Evolutionary conservation across 2,113 vertebrate genomes (phyloP).

Genomic region (Sinocyclocheilus maitianheensis): DNA sequence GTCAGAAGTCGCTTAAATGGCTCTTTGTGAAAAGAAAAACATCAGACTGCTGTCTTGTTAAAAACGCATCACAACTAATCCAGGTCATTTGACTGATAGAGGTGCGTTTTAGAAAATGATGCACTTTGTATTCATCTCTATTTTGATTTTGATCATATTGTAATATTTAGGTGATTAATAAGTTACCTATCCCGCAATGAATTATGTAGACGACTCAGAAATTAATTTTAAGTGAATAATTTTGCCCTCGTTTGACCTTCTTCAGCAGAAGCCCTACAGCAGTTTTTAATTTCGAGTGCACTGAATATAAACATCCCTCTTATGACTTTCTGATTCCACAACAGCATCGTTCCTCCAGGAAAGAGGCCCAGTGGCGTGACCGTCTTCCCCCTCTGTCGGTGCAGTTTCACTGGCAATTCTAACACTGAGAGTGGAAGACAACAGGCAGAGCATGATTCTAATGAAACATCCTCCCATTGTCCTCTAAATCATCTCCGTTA

Average conservation of each 20-base stretch:
- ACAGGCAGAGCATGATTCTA: conserved; percentile 39
- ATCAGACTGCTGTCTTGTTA: neutral
- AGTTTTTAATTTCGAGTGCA: conserved; percentile 4
- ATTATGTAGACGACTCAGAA: neutral
- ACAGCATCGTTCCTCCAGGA: conserved; percentile 7
- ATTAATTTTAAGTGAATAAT: conserved; percentile 12
- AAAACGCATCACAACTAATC: neutral
- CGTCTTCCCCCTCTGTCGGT: neutral
- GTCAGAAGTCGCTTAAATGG: conserved; percentile 18
- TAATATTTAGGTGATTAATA: neutral
- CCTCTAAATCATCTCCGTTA: conserved; percentile 51
- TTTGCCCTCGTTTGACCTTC: conserved; percentile 12
- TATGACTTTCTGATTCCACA: conserved; percentile 24
- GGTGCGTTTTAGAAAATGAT: neutral
- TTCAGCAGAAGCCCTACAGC: neutral
- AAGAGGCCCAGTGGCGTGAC: conserved; percentile 26
- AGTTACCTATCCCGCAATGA: neutral
- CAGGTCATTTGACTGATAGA: conserved; percentile 14
- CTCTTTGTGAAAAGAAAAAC: conserved; percentile 14
- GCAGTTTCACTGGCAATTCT: conserved; percentile 7
- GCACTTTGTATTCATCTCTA: neutral
- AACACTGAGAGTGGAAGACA: conserved; percentile 23
- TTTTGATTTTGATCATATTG: neutral
- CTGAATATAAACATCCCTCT: conserved; percentile 24
- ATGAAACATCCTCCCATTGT: conserved; percentile 55